These are phyloP conservation scores for Smutsia gigantea DNA, from an alignment of 2,797 vertebrate species.

Conservation along the genomic window DNA sequence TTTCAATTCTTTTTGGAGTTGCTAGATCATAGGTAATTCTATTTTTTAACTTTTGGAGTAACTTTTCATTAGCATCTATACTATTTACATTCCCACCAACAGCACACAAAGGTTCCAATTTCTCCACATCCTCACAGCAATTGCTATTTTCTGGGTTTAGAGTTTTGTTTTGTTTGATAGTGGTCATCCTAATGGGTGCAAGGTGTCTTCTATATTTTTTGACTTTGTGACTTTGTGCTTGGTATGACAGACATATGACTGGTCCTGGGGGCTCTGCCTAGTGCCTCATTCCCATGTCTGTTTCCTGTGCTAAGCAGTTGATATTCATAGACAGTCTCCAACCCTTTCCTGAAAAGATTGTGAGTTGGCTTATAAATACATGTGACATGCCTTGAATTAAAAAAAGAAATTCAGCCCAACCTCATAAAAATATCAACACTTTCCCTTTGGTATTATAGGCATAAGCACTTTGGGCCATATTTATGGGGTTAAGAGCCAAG, in stretches of 20 bases:
- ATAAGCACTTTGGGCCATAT: conserved; percentile 36
- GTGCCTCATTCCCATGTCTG: not conserved
- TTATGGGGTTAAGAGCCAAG: conserved; percentile 33
- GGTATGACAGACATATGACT: not conserved
- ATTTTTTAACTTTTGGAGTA: not conserved
- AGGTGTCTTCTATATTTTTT: not conserved
- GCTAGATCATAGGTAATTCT: not conserved
- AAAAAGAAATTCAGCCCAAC: conserved; percentile 52
- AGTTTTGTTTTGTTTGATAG: not conserved
- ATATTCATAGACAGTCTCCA: not conserved
- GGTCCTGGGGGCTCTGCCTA: not conserved
- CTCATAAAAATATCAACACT: conserved; percentile 27
- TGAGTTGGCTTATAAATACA: conserved; percentile 41
- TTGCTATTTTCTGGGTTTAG: not conserved
- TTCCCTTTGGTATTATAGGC: conserved; percentile 49
- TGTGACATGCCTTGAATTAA: conserved; percentile 20
- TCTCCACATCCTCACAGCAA: not conserved
- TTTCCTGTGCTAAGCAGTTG: not conserved
- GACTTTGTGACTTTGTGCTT: not conserved
- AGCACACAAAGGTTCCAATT: not conserved
- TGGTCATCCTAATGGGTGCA: not conserved
- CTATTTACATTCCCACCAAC: not conserved
- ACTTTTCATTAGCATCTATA: not conserved
- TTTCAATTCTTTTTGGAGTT: not conserved
- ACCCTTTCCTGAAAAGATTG: not conserved